Base-by-base conservation (phyloP, 2,888 invertebrate genomes). In the Aelia acuminata region DNA sequence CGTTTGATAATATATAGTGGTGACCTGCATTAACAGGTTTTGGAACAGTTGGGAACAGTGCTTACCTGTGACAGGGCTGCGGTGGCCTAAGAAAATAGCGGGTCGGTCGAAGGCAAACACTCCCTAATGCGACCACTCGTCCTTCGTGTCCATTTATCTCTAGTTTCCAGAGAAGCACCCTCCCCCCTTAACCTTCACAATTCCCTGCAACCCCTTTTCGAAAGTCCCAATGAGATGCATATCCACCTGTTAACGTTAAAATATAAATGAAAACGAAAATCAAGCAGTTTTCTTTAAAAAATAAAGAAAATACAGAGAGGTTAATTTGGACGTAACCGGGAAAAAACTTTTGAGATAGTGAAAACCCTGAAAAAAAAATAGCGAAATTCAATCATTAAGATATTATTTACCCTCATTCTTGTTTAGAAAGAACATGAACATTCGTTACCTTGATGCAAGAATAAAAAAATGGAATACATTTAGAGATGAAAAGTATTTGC, bases 61-160 rank as follows among this genome's bases (percentile, higher is more conserved):
- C 63, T 63, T 63, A 63, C 63, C 63, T 63, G 63, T 63, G 63
- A 63, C 63, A 31, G 31, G 63, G 31, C 26, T 63, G 63, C 31
- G 63, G 63, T 63, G 31, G 63, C 63, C 63, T 63, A 63, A 63
- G 63, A 63, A 63, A 63, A 63, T 63, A 63, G 63, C 63, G 18
- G 63, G 31, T 31, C 31, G 63, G 63, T 31, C 31, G 63, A 63
- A 31, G 63, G 63, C 63, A 63, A 63, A 63, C 63, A 63, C 4
- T 31, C 31, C 31, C 63, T 63, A 63, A 63, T 63, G 63, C 63
- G 31, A 63, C 63, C 63, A 63, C 63, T 63, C 31, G 63, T 63
- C 63, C 63, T 63, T 63, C 31, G 15, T 63, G 31, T 63, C 63
- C 63, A 63, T 63, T 63, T 63, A 63, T 63, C 63, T 63, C 63